Evolutionary conservation across 2,888 invertebrate genomes (phyloP).

Genomic region (Theretra japonica): DNA sequence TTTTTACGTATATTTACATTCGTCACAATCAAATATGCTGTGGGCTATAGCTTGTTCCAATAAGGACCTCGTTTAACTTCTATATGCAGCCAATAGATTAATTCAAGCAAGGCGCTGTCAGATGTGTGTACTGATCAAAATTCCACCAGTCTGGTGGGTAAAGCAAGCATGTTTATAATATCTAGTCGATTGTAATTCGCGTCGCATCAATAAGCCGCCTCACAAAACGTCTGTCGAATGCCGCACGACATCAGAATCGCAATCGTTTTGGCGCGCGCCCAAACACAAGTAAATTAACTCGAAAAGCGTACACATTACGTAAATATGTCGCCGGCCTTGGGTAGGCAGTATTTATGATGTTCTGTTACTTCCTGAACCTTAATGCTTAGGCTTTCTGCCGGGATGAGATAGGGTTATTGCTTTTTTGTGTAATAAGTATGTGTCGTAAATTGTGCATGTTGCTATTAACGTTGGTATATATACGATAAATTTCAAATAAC

Average conservation of each 20-base stretch:
- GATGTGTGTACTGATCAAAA: too few species aligned
- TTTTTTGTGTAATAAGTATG: neutral
- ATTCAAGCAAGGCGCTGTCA: too few species aligned
- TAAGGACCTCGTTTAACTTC: too few species aligned
- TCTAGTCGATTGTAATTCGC: neutral
- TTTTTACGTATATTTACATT: too few species aligned
- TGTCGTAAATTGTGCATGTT: too few species aligned
- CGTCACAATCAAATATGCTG: too few species aligned
- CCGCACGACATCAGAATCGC: neutral
- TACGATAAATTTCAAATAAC: too few species aligned
- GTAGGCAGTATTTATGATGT: conserved; percentile 11
- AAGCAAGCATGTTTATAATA: neutral
- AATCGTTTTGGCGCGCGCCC: conserved; percentile 3
- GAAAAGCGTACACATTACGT: conserved; percentile 10
- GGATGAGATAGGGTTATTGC: neutral
- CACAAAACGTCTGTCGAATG: neutral
- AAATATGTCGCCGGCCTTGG: conserved; percentile 22
- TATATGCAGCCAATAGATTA: too few species aligned
- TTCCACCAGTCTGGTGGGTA: neutral
- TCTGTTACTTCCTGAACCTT: conserved; percentile 22
- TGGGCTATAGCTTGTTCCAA: too few species aligned
- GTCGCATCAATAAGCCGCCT: neutral
- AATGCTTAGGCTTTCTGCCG: conserved; percentile 18
- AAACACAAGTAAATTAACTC: conserved; percentile 16
- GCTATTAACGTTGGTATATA: too few species aligned